These are phyloP conservation scores for Picathartes gymnocephalus DNA, from an alignment of 2,113 vertebrate species.

Conservation along the genomic window DNA sequence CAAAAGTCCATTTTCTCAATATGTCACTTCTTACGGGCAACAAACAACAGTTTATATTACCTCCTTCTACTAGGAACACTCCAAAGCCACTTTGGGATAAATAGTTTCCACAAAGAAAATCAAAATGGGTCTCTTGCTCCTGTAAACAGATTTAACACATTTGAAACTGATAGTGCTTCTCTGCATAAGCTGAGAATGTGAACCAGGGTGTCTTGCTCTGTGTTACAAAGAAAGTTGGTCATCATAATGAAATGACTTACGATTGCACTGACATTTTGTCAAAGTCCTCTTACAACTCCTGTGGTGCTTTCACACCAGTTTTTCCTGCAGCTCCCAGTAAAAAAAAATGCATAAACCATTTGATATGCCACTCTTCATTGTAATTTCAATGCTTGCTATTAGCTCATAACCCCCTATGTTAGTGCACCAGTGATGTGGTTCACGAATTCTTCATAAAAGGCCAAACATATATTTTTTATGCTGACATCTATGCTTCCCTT, in stretches of 20 bases:
- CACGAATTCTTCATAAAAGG: background rate
- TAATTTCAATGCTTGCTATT: background rate
- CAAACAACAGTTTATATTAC: background rate
- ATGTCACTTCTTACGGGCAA: background rate
- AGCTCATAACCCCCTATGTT: background rate
- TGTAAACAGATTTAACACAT: background rate
- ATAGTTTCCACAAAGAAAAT: conserved; percentile 3
- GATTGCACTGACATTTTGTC: background rate
- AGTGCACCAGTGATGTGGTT: background rate
- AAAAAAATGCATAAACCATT: background rate
- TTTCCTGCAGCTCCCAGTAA: background rate
- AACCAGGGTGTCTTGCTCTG: background rate
- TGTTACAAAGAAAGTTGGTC: background rate
- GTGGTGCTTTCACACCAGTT: background rate
- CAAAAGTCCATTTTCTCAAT: background rate
- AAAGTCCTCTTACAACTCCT: background rate
- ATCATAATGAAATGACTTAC: background rate
- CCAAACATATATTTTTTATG: background rate
- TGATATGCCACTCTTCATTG: background rate
- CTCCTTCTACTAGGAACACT: background rate
- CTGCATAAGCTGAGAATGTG: background rate
- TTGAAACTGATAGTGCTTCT: background rate
- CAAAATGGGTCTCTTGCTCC: background rate
- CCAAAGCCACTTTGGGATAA: background rate
- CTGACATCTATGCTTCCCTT: background rate